Base-by-base conservation (phyloP, 2,113 vertebrate species). In the Cyphomyrus discorhynchus region DNA sequence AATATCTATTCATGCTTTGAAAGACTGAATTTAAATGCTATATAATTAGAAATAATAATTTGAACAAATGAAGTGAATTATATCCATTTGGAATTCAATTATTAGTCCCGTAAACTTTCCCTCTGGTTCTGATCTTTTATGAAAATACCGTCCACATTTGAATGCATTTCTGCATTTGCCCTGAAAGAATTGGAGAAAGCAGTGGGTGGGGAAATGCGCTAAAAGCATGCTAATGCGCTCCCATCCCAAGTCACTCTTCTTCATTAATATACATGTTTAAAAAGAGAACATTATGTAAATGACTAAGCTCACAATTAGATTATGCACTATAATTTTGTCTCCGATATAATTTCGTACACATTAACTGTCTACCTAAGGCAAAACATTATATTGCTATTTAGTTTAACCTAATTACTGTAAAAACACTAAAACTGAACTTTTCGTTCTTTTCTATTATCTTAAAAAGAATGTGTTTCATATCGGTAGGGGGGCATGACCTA, bases 261-360 rank as follows among this genome's bases (percentile, higher is more conserved):
- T 94, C 92, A 94, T 95, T 93, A 94, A 94, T 94, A 94, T 94
- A 93, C 93, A 95, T 95, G 92, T 94, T 95, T 94, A 91, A 93
- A 94, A 94, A 92, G 91, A 90, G 93, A 94, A 92, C 92, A 94
- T 94, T 94, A 95, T 94, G 94, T 90, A 94, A 95, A 94, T 95
- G 49, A 83, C 10, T 89, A 82, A 90, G 92, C 91, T 93, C 91
- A 87, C 93, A 92, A 94, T 94, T 92, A 92, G 90, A 92, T 91
- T 93, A 90, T 87, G 89, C 91, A 90, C 90, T 90, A 86, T 93
- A 93, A 93, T 93, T 94, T 93, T 90, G 62, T 92, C 74, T 92
- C 91, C 93, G 94, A 94, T 92, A 92, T 94, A 92, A 94, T 94
- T 94, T 90, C 88, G 90, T 91, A 92, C 92, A 93, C 92, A 95